Evolutionary conservation across 2,113 vertebrate species (phyloP).

Genomic region (Spilogale gracilis): DNA sequence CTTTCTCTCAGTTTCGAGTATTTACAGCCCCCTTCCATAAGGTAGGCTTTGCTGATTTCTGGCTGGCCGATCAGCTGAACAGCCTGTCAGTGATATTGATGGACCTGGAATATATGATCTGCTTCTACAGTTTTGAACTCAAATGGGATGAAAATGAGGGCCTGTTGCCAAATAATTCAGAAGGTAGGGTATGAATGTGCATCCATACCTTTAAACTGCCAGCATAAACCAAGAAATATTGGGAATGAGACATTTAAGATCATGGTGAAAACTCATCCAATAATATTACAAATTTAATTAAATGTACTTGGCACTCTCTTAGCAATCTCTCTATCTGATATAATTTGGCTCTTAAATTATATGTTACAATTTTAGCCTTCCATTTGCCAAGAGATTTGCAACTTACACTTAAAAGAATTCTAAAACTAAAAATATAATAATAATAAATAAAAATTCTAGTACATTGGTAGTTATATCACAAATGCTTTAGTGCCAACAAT

Average conservation of each 20-base stretch:
- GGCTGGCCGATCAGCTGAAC: slow-evolving; percentile 99
- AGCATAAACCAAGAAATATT: slow-evolving; percentile 62
- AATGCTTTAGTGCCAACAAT: slow-evolving; percentile 55
- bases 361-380: slow-evolving; percentile 59
- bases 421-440: slow-evolving; percentile 14
- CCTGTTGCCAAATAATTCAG: slow-evolving; percentile 88
- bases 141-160: slow-evolving; percentile 92
- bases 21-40: slow-evolving; percentile 99
- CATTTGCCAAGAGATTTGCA: slow-evolving; percentile 78
- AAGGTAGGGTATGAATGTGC: slow-evolving; percentile 83
- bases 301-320: slow-evolving; percentile 72
- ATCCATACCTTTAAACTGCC: slow-evolving; percentile 20
- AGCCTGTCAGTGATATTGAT: slow-evolving; percentile 96
- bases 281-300: slow-evolving; percentile 67
- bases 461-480: slow-evolving; percentile 68
- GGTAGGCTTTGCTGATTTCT: slow-evolving; percentile 99
- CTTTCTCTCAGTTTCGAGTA: slow-evolving; percentile 93
- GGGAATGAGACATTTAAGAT: slow-evolving; percentile 62
- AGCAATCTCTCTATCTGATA: slow-evolving; percentile 69
- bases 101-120: slow-evolving; percentile 99
- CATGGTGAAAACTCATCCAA: slow-evolving; percentile 64
- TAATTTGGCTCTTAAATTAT: slow-evolving; percentile 74
- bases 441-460: slow-evolving; percentile 46
- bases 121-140: slow-evolving; percentile 99
- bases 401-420: slow-evolving; percentile 40